Percentiles rank a stretch among this genome's conserved stretches.
Evolutionary conservation across 2,888 invertebrate genomes (phyloP).

Genomic region (Eurois occulta): DNA sequence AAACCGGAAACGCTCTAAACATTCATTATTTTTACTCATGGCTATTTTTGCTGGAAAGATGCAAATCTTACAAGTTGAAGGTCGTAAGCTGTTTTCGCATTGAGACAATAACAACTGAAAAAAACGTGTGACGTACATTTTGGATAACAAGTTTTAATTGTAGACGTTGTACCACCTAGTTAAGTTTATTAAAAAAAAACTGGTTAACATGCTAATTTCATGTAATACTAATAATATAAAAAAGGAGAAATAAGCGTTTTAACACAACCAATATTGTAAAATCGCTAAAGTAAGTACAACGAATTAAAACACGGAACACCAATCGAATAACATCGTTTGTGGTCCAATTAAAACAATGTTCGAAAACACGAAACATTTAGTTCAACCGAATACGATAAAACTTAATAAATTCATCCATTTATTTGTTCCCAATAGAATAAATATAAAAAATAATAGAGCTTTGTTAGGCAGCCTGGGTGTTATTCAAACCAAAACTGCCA

Average conservation of each 20-base stretch:
- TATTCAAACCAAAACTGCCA: conserved; percentile 65
- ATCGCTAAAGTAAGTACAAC: neutral
- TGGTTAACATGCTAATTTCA: neutral
- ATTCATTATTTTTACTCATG: neutral
- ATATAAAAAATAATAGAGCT: conserved; percentile 39
- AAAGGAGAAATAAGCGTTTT: neutral
- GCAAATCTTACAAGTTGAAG: conserved; percentile 11
- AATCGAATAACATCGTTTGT: conserved; percentile 10
- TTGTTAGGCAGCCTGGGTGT: conserved; percentile 42
- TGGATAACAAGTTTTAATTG: neutral
- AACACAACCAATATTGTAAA: neutral
- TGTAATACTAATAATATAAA: neutral
- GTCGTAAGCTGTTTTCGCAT: neutral
- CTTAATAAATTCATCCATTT: conserved; percentile 35
- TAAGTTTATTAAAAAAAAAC: neutral
- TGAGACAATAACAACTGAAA: neutral
- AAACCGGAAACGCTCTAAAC: neutral
- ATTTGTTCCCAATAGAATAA: conserved; percentile 40
- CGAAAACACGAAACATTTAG: conserved; percentile 19
- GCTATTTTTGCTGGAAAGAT: neutral
- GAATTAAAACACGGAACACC: conserved; percentile 8
- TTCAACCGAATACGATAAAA: conserved; percentile 14
- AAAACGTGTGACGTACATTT: neutral
- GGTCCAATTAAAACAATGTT: conserved; percentile 35
- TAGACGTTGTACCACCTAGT: neutral